Evolutionary conservation across 2,113 vertebrate species (phyloP), one percentile per base, ranked within the genome.

Genomic region (Tragelaphus strepsiceros): DNA sequence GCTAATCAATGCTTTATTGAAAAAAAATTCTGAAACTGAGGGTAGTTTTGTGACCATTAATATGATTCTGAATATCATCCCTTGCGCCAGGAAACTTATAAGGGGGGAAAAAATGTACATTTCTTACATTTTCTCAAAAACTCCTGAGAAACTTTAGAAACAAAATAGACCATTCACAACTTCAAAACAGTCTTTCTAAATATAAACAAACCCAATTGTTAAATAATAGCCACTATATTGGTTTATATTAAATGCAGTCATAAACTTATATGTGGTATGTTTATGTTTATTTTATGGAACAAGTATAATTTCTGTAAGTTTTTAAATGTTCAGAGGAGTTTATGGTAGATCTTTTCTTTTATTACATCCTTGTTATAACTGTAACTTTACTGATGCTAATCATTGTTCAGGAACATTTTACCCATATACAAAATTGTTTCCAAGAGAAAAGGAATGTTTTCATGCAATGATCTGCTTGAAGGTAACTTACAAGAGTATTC

Each of bases 141-240:
- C 62, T 78, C 3, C 78, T 87, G 32, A 49, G 61, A 64, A 10
- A 61, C 15, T 94, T 88, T 88, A 53, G 89, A 89, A 97, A 59
- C 19, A 88, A 92, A 84, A 22, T 13, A 96, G 51, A 84, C 9
- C 17, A 39, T 90, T 95, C 46, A 67, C 24, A 77, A 35, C 53
- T 30, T 97, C 62, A 59, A 61, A 92, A 92, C 91, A 92, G 46
- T 49, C n/a, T 92, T 91, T 94, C 49, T 85, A 24, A 95, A 59
- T 64, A 51, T 85, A 54, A 95, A 81, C 85, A 87, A 78, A 43
- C 5, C 14, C 74, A 49, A 12, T 15, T 92, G 78, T 94, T 88
- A 93, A 85, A 67, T 35, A 90, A 62, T 43, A 49, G 32, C 22
- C 35, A 64, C 10, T 91, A 11, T 78, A 24, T 39, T 88, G 28